Base-by-base conservation (phyloP, 2,888 invertebrate genomes). In the Macrostomum cliftonense region DNA sequence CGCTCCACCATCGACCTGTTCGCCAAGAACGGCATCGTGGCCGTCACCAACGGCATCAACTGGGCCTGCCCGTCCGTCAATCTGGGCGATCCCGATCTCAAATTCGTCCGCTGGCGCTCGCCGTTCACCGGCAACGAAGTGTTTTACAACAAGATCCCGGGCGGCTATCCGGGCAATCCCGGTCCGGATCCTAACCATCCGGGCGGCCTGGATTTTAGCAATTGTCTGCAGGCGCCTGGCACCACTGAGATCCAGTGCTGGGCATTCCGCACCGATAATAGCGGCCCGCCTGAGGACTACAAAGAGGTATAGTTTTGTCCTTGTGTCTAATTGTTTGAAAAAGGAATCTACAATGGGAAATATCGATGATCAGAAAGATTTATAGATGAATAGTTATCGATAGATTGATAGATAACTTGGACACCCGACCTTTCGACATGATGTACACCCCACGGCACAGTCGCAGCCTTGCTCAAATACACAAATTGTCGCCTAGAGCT, bases 201-300 rank as follows among this genome's bases (percentile, higher is more conserved):
- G 2, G 58, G 61, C 14, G 65, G 65, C 13, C 43, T 65, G 40
- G 60, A 63, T 7, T 52, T 47, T 7, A 47, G 59, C 7, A 59
- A 64, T 50, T 64, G 64, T 56, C 57, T 59, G 12, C 55, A 56
- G 16, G 44, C 58, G 2, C 53, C 55, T 13, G 57, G 57, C 17
- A 56, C 62, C 46, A 47, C 56, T 28, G 56, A 64, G 42, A 63
- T 58, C 12, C 52, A 65, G 44, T 65, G 64, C 52, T 65, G 62
- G 56, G 61, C 62, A 12, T 65, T 65, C 51, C 57, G 64, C 46
- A 59, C 59, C 42, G 65, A 65, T 53, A 65, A 65, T 55, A 55
- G 56, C 28, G 65, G 65, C 12, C 65, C 65, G 1, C 65, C 65
- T 28, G 53, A 44, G 2, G 52, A 49, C 49, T 49, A 61, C 9